phyloP scores from a whole-genome alignment of 2,888 invertebrate species.

The Phortica okadai region DNA sequence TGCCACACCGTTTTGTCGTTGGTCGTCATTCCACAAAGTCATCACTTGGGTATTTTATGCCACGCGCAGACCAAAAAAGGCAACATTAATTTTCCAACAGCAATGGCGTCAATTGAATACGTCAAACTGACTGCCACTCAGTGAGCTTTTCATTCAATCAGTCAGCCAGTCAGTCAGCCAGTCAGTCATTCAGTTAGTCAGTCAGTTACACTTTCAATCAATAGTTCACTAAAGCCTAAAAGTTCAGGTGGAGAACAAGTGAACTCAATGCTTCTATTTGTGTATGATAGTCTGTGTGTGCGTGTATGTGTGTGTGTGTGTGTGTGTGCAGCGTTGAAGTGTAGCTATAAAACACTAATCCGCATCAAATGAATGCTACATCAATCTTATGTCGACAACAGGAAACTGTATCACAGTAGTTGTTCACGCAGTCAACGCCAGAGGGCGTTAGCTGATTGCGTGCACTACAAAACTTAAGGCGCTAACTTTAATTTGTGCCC shows the following conservation, averaged over 20 bases:
- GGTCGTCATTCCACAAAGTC: neutral
- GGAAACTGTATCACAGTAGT: slow-evolving; percentile 38
- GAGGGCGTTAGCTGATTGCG: slow-evolving; percentile 30
- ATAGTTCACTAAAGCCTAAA: slow-evolving; percentile 7
- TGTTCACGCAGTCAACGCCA: slow-evolving; percentile 15
- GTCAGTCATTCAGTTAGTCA: neutral
- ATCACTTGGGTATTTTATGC: neutral
- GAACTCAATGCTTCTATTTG: slow-evolving; percentile 31
- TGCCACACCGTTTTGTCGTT: neutral
- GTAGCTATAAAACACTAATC: slow-evolving; percentile 71
- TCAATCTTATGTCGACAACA: slow-evolving; percentile 66
- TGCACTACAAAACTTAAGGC: slow-evolving; percentile 41
- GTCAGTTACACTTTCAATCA: slow-evolving; percentile 1
- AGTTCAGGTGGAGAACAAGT: neutral
- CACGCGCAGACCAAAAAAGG: neutral
- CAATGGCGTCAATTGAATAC: slow-evolving; percentile 14
- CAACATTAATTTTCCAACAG: slow-evolving; percentile 15
- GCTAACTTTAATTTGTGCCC: slow-evolving; percentile 63
- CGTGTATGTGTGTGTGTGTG: slow-evolving; percentile 28
- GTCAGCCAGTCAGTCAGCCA: neutral
- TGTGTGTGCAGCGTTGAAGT: slow-evolving; percentile 54
- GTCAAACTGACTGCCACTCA: neutral
- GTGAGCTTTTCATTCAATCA: neutral
- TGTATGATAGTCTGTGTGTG: slow-evolving; percentile 42
- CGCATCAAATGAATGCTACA: slow-evolving; percentile 70